phyloP scores from a whole-genome alignment of 2,113 vertebrate genomes.

The Hippolais icterina region DNA sequence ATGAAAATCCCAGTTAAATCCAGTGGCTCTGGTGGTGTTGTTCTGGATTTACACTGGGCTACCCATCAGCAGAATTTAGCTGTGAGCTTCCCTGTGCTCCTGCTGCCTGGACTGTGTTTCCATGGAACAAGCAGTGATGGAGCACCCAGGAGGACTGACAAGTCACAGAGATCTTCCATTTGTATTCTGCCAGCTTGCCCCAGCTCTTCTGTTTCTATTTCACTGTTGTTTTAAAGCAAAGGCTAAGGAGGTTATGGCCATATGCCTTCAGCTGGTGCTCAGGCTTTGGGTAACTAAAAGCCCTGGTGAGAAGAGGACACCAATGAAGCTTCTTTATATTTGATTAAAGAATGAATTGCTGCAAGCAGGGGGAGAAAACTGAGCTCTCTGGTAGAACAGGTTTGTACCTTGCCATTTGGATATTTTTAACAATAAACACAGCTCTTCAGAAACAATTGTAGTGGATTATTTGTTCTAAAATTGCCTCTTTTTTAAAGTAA shows the following conservation, averaged over 20 bases:
- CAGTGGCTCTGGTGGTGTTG: not conserved
- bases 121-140: not conserved
- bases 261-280: not conserved
- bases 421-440: not conserved
- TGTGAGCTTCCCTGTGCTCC: not conserved
- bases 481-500: not conserved
- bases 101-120: not conserved
- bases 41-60: not conserved
- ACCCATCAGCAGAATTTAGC: not conserved
- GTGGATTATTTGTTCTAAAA: not conserved
- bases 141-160: conserved; percentile 1
- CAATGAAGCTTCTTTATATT: not conserved
- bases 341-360: not conserved
- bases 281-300: not conserved
- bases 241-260: not conserved
- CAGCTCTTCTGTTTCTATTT: not conserved
- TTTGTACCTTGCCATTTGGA: not conserved
- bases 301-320: not conserved
- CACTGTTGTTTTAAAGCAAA: not conserved
- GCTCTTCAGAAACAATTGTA: not conserved
- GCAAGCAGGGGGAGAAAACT: not conserved
- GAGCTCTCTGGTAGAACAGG: not conserved
- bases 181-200: not conserved
- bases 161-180: not conserved
- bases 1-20: conserved; percentile 9